These are phyloP conservation scores for Hydractinia symbiolongicarpus DNA, from an alignment of 30 jellyfish, hydroid and myxozoan genomes.

Conservation along the genomic window DNA sequence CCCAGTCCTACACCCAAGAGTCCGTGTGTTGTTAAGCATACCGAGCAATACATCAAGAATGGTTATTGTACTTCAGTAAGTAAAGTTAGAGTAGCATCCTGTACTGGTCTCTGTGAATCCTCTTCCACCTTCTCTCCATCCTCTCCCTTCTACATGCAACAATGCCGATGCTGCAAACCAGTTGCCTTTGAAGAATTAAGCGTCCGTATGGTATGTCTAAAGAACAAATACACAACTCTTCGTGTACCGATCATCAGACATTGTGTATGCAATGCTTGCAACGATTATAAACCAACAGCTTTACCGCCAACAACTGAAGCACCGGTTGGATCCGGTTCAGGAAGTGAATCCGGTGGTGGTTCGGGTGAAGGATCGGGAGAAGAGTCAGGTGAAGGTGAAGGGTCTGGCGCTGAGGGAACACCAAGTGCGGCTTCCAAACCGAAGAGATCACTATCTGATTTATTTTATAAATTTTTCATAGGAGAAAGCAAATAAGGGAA, in stretches of 20 bases:
- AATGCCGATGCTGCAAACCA: constrained; percentile 31
- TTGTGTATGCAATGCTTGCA: constrained; percentile 19
- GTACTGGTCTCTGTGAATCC: constrained; percentile 30
- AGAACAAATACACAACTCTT: background rate
- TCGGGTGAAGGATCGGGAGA: constrained; percentile 9
- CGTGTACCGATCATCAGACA: constrained; percentile 11
- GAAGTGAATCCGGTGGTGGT: constrained; percentile 9
- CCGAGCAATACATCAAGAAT: constrained; percentile 12
- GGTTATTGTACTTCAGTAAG: constrained; percentile 12
- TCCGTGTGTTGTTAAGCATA: constrained; percentile 19
- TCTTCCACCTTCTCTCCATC: background rate
- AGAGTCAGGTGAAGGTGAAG: background rate
- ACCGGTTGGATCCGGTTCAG: constrained; percentile 13
- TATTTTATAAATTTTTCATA: constrained; percentile 21
- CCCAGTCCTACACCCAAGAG: constrained; percentile 7
- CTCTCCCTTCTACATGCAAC: constrained; percentile 28
- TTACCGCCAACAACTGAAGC: constrained; percentile 15
- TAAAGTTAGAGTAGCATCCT: constrained; percentile 20
- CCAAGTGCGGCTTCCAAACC: constrained; percentile 8
- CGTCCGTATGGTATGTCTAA: constrained; percentile 12
- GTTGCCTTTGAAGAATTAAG: background rate
- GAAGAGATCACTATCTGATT: constrained; percentile 20
- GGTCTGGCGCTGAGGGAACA: constrained; percentile 24
- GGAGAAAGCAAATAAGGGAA: constrained; percentile 22
- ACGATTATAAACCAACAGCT: background rate